Evolutionary conservation across 2,888 invertebrate species (phyloP).

Genomic region (Sclerodermus sp.): DNA sequence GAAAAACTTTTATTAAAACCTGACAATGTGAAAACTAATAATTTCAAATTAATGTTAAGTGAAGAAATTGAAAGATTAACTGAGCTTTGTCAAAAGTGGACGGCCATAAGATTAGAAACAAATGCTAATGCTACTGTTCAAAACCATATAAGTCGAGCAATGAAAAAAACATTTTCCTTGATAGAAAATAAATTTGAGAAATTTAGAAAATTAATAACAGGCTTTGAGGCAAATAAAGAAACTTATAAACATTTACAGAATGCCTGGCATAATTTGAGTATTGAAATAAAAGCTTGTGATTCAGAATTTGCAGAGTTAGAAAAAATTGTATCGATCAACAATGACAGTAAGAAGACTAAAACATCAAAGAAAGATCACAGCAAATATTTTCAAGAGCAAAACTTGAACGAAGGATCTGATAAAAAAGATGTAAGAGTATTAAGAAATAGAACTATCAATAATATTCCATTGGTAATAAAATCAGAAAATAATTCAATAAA

Average conservation of each 20-base stretch:
- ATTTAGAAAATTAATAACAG: constrained; percentile 62
- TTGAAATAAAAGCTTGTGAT: constrained; percentile 62
- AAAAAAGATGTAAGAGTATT: not conserved
- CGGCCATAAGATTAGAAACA: constrained; percentile 55
- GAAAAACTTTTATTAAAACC: too few species aligned
- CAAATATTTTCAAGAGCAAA: too few species aligned
- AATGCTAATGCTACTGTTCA: constrained; percentile 60
- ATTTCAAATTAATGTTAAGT: constrained; percentile 58
- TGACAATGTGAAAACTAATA: too few species aligned
- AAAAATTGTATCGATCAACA: too few species aligned
- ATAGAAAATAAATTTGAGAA: constrained; percentile 77
- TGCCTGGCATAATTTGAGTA: constrained; percentile 85
- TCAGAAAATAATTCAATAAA: too few species aligned
- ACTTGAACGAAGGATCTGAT: too few species aligned
- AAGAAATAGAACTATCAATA: constrained; percentile 1
- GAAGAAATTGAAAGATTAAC: constrained; percentile 62
- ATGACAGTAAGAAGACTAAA: too few species aligned
- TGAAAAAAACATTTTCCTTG: constrained; percentile 78
- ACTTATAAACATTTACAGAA: constrained; percentile 74
- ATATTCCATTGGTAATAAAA: too few species aligned
- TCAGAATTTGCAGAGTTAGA: constrained; percentile 39
- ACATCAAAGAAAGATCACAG: too few species aligned
- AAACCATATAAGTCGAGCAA: constrained; percentile 68
- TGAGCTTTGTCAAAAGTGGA: constrained; percentile 63
- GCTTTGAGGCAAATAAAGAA: constrained; percentile 57